Conservation (phyloP, 2,797 vertebrate genomes). For the Lemur catta region DNA sequence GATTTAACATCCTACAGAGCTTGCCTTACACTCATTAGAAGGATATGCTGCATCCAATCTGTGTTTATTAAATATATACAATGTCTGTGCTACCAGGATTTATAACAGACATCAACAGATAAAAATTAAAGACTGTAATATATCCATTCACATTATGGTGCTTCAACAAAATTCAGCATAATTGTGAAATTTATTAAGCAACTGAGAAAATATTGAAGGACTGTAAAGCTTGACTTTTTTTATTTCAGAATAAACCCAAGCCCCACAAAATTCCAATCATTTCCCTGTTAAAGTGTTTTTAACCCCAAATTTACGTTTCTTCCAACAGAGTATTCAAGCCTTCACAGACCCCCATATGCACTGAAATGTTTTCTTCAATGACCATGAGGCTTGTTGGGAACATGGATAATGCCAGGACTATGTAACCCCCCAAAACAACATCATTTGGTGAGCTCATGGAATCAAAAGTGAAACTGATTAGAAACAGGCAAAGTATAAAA, state of each 20-base stretch:
- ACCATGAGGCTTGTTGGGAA: background rate
- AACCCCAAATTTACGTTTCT: background rate
- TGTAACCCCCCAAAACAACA: background rate
- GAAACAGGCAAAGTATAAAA: conserved; percentile 57
- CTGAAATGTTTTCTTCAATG: conserved; percentile 44
- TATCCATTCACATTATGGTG: background rate
- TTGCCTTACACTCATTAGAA: conserved; percentile 79
- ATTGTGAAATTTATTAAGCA: conserved; percentile 58
- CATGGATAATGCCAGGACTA: background rate
- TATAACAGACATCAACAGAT: conserved; percentile 70
- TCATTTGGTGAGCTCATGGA: conserved; percentile 27
- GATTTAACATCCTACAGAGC: conserved; percentile 77
- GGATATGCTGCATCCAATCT: conserved; percentile 72
- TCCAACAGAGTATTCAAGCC: background rate
- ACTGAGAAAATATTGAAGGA: conserved; percentile 34
- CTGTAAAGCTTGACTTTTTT: conserved; percentile 49
- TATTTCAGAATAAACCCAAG: conserved; percentile 41
- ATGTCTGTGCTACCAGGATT: conserved; percentile 76
- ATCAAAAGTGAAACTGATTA: conserved; percentile 61
- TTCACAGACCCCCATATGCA: background rate
- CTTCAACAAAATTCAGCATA: conserved; percentile 34
- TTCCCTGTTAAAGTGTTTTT: conserved; percentile 17
- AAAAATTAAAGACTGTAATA: conserved; percentile 68
- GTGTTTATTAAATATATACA: conserved; percentile 75
- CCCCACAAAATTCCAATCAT: conserved; percentile 8